These are phyloP conservation scores for Aphidoletes aphidimyza DNA, from an alignment of 2,888 invertebrate species.

Conservation along the genomic window DNA sequence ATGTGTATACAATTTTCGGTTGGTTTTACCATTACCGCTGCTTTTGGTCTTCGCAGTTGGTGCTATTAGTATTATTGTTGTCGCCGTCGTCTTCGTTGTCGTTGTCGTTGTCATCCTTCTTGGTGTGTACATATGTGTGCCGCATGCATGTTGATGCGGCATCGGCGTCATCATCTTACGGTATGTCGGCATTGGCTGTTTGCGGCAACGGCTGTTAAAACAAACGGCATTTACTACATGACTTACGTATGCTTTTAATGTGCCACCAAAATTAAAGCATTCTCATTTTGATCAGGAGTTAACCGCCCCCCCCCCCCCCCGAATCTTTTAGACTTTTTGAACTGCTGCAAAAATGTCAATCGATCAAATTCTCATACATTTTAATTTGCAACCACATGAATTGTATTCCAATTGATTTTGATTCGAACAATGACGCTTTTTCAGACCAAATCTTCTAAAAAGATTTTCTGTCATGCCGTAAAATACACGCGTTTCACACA, in stretches of 20 bases:
- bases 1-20: constrained; percentile 34
- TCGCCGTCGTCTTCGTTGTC: background rate
- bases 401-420: background rate
- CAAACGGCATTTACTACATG: background rate
- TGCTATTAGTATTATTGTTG: constrained; percentile 24
- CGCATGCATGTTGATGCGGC: background rate
- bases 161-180: background rate
- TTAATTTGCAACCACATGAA: background rate
- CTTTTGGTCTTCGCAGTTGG: constrained; percentile 25
- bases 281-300: too few relatives aligned
- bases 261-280: too few relatives aligned
- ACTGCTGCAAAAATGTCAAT: background rate
- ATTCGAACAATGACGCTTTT: constrained; percentile 12
- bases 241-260: too few relatives aligned
- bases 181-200: background rate
- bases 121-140: background rate
- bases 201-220: background rate
- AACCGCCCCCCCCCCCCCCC: too few relatives aligned
- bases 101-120: background rate
- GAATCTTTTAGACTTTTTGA: too few relatives aligned
- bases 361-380: too few relatives aligned
- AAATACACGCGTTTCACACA: background rate
- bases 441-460: too few relatives aligned
- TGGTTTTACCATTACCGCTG: constrained; percentile 45
- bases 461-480: background rate